Conservation (phyloP, 2,888 invertebrate species). For the Therioaphis trifolii region DNA sequence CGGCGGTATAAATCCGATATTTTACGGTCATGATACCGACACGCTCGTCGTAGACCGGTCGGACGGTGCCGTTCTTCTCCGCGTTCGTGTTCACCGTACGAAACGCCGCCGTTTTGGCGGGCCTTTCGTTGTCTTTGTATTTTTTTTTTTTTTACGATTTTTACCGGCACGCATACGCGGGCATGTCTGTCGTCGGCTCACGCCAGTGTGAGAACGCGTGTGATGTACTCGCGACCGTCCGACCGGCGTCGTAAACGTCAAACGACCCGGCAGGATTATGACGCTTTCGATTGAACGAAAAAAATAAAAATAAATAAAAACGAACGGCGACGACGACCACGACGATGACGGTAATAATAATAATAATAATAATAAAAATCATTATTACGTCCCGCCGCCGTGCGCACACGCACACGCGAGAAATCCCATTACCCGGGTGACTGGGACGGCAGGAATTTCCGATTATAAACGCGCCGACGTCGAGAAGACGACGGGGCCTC, state of each 20-base stretch:
- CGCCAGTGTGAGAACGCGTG: too few species aligned
- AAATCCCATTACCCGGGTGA: neutral
- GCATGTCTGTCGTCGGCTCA: too few species aligned
- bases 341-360: too few species aligned
- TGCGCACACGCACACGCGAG: neutral
- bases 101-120: neutral
- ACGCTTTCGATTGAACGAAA: slow-evolving; percentile 49
- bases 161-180: too few species aligned
- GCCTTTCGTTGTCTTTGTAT: neutral
- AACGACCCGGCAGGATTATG: neutral
- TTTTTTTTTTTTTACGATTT: too few species aligned
- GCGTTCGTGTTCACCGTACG: too few species aligned
- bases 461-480: neutral
- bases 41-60: slow-evolving; percentile 42
- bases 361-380: slow-evolving; percentile 31
- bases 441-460: slow-evolving; percentile 1
- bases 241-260: slow-evolving; percentile 38
- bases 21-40: slow-evolving; percentile 31
- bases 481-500: neutral
- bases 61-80: too few species aligned
- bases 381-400: neutral
- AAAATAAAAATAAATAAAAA: too few species aligned
- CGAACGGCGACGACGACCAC: too few species aligned
- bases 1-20: slow-evolving; percentile 45
- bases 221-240: slow-evolving; percentile 38